Conservation (phyloP, 2,888 invertebrate genomes). For the Branchinecta sandiegonensis region DNA sequence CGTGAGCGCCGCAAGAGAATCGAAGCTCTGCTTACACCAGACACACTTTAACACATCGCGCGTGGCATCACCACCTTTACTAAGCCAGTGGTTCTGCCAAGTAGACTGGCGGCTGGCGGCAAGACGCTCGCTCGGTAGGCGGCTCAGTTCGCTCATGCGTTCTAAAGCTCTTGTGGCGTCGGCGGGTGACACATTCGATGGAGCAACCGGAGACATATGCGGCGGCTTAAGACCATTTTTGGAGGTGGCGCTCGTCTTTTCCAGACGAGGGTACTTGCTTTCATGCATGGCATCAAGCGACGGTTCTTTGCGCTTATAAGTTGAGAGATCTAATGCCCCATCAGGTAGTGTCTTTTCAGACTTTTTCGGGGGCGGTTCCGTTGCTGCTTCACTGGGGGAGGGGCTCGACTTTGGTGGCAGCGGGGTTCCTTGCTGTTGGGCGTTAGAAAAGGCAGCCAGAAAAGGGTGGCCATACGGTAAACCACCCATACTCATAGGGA, state of each 20-base stretch:
- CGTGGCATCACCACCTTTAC: slow-evolving; percentile 85
- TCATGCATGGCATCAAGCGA: neutral
- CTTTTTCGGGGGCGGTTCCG: neutral
- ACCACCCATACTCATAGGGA: neutral
- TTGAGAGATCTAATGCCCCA: slow-evolving; percentile 4
- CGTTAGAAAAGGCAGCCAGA: slow-evolving; percentile 4
- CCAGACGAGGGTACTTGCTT: neutral
- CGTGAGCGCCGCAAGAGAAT: slow-evolving; percentile 81
- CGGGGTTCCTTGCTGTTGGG: neutral
- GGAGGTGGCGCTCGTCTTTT: neutral
- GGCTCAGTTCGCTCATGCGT: slow-evolving; percentile 78
- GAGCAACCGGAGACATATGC: slow-evolving; percentile 15
- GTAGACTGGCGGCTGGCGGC: slow-evolving; percentile 44
- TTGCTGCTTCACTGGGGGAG: neutral
- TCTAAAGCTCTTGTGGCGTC: slow-evolving; percentile 57
- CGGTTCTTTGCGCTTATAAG: neutral
- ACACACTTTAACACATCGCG: slow-evolving; percentile 94
- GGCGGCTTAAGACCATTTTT: neutral
- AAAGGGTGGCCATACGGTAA: slow-evolving; percentile 2
- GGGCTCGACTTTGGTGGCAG: neutral
- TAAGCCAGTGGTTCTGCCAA: slow-evolving; percentile 96
- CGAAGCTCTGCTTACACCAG: slow-evolving; percentile 95
- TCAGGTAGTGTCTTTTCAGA: neutral
- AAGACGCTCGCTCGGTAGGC: slow-evolving; percentile 59
- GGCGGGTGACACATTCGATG: slow-evolving; percentile 27